Evolutionary conservation across 2,888 invertebrate genomes (phyloP).

Genomic region (Pachliopta kotzebuea): DNA sequence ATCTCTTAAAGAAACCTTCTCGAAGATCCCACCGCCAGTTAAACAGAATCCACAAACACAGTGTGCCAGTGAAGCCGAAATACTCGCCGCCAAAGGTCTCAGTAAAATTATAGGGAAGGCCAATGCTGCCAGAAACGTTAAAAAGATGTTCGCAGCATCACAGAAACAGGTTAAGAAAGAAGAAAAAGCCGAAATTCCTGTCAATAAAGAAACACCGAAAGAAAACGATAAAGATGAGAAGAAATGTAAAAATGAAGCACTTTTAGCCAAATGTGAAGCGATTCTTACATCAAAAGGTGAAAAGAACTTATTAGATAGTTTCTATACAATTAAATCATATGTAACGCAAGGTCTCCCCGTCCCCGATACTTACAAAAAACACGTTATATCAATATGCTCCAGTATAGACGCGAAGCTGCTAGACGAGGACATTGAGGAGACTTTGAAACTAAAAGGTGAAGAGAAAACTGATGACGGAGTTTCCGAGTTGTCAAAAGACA

Average conservation of each 20-base stretch:
- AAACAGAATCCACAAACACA: constrained; percentile 39
- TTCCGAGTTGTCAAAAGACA: constrained; percentile 36
- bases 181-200: constrained; percentile 30
- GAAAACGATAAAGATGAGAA: constrained; percentile 43
- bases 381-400: constrained; percentile 65
- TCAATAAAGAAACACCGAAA: constrained; percentile 40
- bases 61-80: constrained; percentile 63
- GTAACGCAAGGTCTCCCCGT: constrained; percentile 65
- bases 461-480: constrained; percentile 32
- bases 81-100: constrained; percentile 67
- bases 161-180: constrained; percentile 43
- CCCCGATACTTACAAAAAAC: constrained; percentile 66
- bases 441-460: constrained; percentile 39
- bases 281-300: constrained; percentile 65
- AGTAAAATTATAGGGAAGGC: constrained; percentile 71
- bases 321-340: constrained; percentile 66
- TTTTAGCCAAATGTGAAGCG: constrained; percentile 65
- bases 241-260: constrained; percentile 52
- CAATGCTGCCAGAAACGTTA: constrained; percentile 40
- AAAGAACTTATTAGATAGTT: constrained; percentile 61
- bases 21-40: constrained; percentile 44
- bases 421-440: constrained; percentile 59
- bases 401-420: constrained; percentile 63
- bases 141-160: constrained; percentile 34
- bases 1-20: constrained; percentile 55